Evolutionary conservation across 2,797 vertebrate genomes (phyloP).

Genomic region (Poliocrania exsul): DNA sequence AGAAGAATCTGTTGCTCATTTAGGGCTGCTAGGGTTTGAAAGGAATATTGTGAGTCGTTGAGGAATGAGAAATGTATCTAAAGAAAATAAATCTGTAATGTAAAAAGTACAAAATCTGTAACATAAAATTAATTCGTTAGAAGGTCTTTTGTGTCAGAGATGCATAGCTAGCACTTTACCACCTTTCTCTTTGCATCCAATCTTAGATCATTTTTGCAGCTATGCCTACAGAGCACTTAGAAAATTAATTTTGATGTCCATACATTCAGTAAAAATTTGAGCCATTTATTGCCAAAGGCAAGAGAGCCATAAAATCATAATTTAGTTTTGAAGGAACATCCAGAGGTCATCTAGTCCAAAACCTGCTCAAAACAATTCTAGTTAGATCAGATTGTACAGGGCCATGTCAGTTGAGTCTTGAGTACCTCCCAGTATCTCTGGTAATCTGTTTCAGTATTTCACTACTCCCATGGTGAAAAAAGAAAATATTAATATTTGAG

Average conservation of each 20-base stretch:
- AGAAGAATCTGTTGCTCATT: not conserved
- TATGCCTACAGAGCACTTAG: not conserved
- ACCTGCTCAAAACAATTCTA: not conserved
- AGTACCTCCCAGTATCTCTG: not conserved
- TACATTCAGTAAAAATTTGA: not conserved
- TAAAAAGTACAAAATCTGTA: not conserved
- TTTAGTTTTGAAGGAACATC: not conserved
- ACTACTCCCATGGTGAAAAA: rapidly evolving
- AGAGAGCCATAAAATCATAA: not conserved
- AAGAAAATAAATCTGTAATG: not conserved
- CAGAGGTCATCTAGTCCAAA: not conserved
- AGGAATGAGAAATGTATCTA: not conserved
- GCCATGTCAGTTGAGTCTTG: rapidly evolving
- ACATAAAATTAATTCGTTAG: not conserved
- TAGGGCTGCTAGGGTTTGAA: not conserved
- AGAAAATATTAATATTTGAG: not conserved
- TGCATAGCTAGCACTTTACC: not conserved
- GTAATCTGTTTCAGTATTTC: not conserved
- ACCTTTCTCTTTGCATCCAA: not conserved
- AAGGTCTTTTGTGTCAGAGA: not conserved
- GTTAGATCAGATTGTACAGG: not conserved
- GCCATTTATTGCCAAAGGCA: not conserved
- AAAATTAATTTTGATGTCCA: not conserved
- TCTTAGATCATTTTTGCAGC: not conserved
- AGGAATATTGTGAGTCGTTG: not conserved